Base-by-base conservation (phyloP, 2,888 invertebrate genomes). In the Trichopoda pennipes region DNA sequence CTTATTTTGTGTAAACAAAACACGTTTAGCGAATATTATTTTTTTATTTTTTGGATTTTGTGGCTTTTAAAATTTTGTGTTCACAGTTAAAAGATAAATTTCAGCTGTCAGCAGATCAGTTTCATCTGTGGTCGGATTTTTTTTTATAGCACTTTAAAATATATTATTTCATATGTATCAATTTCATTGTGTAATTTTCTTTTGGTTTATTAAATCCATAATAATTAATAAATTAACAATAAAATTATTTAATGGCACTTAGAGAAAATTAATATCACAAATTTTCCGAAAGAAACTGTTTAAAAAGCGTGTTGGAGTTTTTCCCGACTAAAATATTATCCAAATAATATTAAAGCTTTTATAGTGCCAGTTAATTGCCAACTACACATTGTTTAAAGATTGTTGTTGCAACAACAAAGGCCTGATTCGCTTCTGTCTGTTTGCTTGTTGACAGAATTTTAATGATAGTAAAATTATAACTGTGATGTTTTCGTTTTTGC, bases 381-480 rank as follows among this genome's bases (percentile, higher is more conserved):
- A 49, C 64, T 80, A 77, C 80, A 84, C 47, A 72, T 74, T 49
- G 63, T 64, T 75, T 76, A 81, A 84, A 69, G 68, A 68, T 49
- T 83, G 42, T 56, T 56, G 81, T 86, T 79, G 38, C 23, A n/a
- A 14, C 85, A 70, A 9, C 75, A 83, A 42, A 10, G 35, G 35
- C 35, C 8, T 35, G 28, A 60, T 76, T 68, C 75, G 49, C 68
- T 78, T 56, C 74, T 77, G 81, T 56, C 35, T 79, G 51, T 58
- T 68, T 42, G 42, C 28, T 49, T 66, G 38, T 56, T 64, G 42
- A 14, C 14, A 47, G 21, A 42, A 28, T 47, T 64, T 35, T 55
- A 56, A 47, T 66, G 35, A 16, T 53, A 74, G 64, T 78, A 66
- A 35, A 56, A n/a, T n/a, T 35, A 17, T 32, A 60, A 23, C 64